These are phyloP conservation scores for Hemicordylus capensis DNA, from an alignment of 2,113 vertebrate genomes.

Conservation along the genomic window DNA sequence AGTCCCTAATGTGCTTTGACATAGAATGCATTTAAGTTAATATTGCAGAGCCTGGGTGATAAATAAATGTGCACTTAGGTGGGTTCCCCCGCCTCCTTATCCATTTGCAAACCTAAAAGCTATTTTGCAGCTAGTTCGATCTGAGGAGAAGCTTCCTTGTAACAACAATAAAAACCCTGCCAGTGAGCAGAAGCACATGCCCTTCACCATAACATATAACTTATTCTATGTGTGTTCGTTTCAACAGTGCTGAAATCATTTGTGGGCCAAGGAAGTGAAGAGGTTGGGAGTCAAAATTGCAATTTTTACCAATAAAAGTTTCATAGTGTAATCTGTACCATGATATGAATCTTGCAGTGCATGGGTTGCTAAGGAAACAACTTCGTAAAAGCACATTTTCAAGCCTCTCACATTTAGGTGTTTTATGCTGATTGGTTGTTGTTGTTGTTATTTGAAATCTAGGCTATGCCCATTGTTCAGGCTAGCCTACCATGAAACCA, in stretches of 20 bases:
- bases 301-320: neutral
- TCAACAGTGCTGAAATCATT: conserved; percentile 7
- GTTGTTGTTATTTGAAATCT: neutral
- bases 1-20: conserved; percentile 5
- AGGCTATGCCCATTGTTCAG: neutral
- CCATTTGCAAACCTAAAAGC: conserved; percentile 25
- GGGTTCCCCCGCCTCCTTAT: neutral
- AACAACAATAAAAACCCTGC: neutral
- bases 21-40: conserved; percentile 2
- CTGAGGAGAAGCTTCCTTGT: conserved; percentile 6
- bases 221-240: neutral
- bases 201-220: neutral
- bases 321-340: neutral
- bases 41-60: neutral
- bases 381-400: neutral
- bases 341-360: neutral
- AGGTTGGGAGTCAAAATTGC: neutral
- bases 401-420: neutral
- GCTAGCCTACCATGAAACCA: too few species aligned
- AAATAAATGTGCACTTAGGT: neutral
- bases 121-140: conserved; percentile 30
- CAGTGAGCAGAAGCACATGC: neutral
- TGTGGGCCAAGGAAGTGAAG: neutral
- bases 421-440: too few species aligned
- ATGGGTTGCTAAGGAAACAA: neutral